Percentiles rank a stretch among this genome's conserved stretches.
These are phyloP conservation scores for Spialia ferax DNA, from an alignment of 2,888 invertebrate genomes.

Conservation along the genomic window DNA sequence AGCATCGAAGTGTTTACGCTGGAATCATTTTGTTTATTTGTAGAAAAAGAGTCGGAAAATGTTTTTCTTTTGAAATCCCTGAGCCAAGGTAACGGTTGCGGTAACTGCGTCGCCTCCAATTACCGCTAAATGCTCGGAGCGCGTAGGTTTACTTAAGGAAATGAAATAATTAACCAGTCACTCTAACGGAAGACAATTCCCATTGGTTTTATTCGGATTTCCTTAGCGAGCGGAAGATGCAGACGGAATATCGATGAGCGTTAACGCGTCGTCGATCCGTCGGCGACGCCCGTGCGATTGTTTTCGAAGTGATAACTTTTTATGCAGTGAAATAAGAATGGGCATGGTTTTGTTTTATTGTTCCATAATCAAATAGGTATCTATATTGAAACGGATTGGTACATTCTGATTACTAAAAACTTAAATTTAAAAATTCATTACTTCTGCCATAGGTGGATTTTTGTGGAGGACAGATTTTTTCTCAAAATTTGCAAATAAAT, in stretches of 20 bases:
- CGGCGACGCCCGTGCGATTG: background rate
- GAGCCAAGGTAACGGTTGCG: constrained; percentile 29
- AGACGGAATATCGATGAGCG: constrained; percentile 38
- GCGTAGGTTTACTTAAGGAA: constrained; percentile 39
- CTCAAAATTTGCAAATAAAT: too few relatives aligned
- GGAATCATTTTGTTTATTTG: constrained; percentile 11
- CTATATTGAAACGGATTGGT: background rate
- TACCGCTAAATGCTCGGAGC: constrained; percentile 26
- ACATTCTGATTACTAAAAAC: background rate
- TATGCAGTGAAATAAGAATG: background rate
- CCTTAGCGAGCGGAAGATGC: constrained; percentile 44
- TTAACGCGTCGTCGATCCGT: background rate
- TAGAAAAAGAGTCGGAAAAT: constrained; percentile 20
- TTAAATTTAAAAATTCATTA: too few relatives aligned
- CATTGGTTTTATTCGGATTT: constrained; percentile 44
- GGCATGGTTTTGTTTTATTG: background rate
- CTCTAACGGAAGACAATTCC: constrained; percentile 42
- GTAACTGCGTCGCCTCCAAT: constrained; percentile 25
- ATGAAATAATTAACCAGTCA: constrained; percentile 43
- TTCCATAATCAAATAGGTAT: background rate
- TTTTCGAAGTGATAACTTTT: background rate
- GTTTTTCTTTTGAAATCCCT: constrained; percentile 17
- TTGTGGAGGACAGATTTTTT: too few relatives aligned
- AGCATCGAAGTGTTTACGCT: background rate
- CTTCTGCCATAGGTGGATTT: too few relatives aligned